Evolutionary conservation across 2,797 vertebrate genomes (phyloP).

Genomic region (Myripristis murdjan): DNA sequence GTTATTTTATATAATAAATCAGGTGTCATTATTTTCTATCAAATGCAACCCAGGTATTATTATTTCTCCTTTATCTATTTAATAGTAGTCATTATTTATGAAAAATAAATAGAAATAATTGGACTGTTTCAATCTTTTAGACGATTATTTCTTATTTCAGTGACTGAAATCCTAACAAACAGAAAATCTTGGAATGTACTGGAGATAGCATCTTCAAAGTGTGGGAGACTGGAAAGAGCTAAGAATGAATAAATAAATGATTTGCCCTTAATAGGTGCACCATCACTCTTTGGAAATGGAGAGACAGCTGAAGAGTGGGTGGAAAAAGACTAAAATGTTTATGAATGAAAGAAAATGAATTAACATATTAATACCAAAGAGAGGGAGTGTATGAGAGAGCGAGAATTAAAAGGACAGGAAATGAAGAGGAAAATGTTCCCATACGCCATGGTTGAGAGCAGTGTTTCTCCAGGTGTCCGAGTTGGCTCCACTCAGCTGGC

Average conservation of each 20-base stretch:
- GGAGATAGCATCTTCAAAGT: background rate
- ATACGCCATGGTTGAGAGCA: conserved; percentile 70
- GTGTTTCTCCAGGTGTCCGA: conserved; percentile 85
- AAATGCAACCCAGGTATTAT: no score
- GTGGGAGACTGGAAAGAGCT: conserved; percentile 5
- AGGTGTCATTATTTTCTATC: no score
- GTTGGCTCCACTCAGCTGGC: conserved; percentile 52
- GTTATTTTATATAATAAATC: background rate
- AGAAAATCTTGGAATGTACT: background rate
- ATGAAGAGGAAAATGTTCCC: conserved; percentile 74
- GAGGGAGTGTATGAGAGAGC: conserved; percentile 16
- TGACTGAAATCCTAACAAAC: conserved; percentile 7
- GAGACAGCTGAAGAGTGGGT: background rate
- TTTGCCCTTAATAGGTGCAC: background rate
- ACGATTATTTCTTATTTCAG: conserved; percentile 12
- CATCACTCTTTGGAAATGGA: conserved; percentile 1
- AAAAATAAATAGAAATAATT: background rate
- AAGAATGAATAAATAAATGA: background rate
- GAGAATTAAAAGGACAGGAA: conserved; percentile 62
- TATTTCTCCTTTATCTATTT: background rate
- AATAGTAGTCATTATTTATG: background rate
- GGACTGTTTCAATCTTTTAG: no score
- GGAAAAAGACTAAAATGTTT: conserved; percentile 12
- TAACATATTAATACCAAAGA: conserved; percentile 45
- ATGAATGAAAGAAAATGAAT: conserved; percentile 48